A percentile compares a stretch with the other conserved stretches of the same genome.
These are phyloP conservation scores for Ethmia dodecea DNA, from an alignment of 2,888 invertebrate genomes.

Conservation along the genomic window DNA sequence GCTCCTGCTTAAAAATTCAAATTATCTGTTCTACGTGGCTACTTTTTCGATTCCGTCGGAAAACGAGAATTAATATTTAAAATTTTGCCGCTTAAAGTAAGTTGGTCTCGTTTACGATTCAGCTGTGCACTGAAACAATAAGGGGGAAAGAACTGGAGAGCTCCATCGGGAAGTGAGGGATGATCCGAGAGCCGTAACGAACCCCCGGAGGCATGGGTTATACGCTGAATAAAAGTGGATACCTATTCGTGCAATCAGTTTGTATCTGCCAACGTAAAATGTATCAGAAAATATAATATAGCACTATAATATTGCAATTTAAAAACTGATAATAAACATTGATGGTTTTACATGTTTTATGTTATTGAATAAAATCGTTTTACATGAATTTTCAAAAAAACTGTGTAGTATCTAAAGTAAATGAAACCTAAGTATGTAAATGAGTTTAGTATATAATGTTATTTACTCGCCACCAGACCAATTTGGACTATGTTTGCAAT, in stretches of 20 bases:
- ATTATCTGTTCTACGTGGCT: conserved; percentile 47
- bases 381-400: too few relatives aligned
- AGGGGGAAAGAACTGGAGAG: conserved; percentile 17
- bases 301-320: too few relatives aligned
- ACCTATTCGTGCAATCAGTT: conserved; percentile 22
- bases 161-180: conserved; percentile 33
- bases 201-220: conserved; percentile 49
- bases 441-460: too few relatives aligned
- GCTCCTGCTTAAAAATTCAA: conserved; percentile 58
- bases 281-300: too few relatives aligned
- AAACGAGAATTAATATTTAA: conserved; percentile 52
- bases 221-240: conserved; percentile 48
- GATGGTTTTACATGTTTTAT: too few relatives aligned
- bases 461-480: too few relatives aligned
- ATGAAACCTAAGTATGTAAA: too few relatives aligned
- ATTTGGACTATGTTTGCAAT: too few relatives aligned
- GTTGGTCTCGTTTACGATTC: conserved; percentile 14
- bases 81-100: conserved; percentile 26
- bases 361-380: too few relatives aligned
- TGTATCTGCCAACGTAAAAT: too few relatives aligned
- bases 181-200: conserved; percentile 50
- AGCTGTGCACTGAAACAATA: conserved; percentile 17
- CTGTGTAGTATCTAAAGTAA: too few relatives aligned
- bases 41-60: conserved; percentile 38
- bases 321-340: too few relatives aligned